These are phyloP conservation scores for Pluvianellus socialis DNA, from an alignment of 2,113 vertebrate genomes.

Conservation along the genomic window DNA sequence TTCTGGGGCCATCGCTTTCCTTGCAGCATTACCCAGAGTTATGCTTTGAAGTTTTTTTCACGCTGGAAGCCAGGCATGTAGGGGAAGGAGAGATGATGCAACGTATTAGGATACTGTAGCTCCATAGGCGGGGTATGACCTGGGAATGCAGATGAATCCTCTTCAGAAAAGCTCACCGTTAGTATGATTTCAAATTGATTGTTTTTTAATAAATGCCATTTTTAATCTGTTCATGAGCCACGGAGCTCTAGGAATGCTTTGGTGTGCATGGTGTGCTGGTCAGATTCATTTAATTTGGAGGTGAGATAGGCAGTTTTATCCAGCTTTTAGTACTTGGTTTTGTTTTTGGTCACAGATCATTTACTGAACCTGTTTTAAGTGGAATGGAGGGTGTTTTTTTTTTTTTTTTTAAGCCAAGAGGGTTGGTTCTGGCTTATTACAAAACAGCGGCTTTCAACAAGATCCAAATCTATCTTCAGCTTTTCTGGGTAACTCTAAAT, in stretches of 20 bases:
- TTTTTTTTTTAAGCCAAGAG: constrained; percentile 45
- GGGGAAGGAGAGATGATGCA: not conserved
- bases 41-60: not conserved
- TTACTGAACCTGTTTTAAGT: constrained; percentile 67
- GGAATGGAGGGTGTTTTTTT: constrained; percentile 8
- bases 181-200: not conserved
- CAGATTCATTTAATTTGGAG: constrained; percentile 61
- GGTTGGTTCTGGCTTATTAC: constrained; percentile 55
- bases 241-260: constrained; percentile 29
- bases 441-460: constrained; percentile 49
- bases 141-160: not conserved
- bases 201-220: not conserved
- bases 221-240: not conserved
- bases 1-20: rapidly evolving
- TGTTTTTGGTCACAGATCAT: constrained; percentile 69
- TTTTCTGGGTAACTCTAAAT: constrained; percentile 66
- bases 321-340: constrained; percentile 60
- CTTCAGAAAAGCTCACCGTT: not conserved
- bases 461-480: constrained; percentile 69
- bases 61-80: not conserved
- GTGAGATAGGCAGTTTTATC: constrained; percentile 47
- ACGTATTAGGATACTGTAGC: not conserved
- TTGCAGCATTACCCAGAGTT: no score
- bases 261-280: not conserved
- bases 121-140: not conserved